Conservation (phyloP, 2,888 invertebrate genomes). For the Dinocampus coccinellae region DNA sequence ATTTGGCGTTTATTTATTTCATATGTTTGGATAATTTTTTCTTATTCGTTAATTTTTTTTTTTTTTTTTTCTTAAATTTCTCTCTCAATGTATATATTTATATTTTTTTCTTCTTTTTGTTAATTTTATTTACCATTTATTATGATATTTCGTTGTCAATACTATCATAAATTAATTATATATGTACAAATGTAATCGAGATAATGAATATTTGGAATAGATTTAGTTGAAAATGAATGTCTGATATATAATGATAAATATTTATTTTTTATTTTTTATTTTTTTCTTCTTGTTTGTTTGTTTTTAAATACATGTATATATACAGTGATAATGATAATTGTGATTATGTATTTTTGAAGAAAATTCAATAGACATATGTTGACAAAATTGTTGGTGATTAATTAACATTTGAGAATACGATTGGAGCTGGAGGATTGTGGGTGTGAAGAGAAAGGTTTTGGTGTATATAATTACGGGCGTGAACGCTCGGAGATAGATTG, state of each 20-base stretch:
- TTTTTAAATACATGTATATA: not conserved
- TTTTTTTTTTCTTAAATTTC: constrained; percentile 4
- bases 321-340: not conserved
- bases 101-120: constrained; percentile 1
- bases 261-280: no score
- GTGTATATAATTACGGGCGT: constrained; percentile 14
- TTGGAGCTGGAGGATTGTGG: not conserved
- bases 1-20: not conserved
- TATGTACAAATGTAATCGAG: not conserved
- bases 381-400: not conserved
- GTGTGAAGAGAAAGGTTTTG: not conserved
- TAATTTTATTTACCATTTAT: no score
- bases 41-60: not conserved
- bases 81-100: no score
- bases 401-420: constrained; percentile 13
- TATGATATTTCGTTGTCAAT: constrained; percentile 29
- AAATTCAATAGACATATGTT: not conserved
- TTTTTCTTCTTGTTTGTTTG: no score
- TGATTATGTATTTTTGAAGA: not conserved
- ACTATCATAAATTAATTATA: not conserved
- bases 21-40: not conserved
- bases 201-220: no score
- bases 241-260: no score
- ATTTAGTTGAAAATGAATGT: no score
- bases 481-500: constrained; percentile 21